Base-by-base conservation (phyloP, 1,140 invertebrate genomes). In the Dolichoris vasculosae region DNA sequence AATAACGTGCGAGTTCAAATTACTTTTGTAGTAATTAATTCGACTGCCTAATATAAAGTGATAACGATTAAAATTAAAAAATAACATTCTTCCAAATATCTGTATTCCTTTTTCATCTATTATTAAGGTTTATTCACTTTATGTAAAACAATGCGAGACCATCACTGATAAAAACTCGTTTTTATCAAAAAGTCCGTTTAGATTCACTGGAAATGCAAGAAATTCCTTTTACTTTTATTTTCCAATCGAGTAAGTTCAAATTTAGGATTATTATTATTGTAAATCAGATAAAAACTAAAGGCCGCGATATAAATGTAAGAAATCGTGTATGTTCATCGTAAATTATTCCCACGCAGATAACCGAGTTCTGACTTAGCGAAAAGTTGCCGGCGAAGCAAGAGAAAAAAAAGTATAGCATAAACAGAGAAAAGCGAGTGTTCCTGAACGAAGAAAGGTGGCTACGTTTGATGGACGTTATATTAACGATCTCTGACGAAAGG, bases 401-500 rank as follows among this genome's bases (percentile, higher is more conserved):
- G 43, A 84, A 59, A 67, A 59, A 84, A 59, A 84, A 78, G 30
- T 38, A 69, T 43, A 55, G 64, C 30, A 48, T 26, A 84, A 78
- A 17, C 59, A n/a, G 26, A 75, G 63, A 63, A 76, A 75, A 83
- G 82, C 55, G 51, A 48, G 35, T 83, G 30, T 63, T 76, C n/a
- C 1, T 26, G 11, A 23, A 38, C 30, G 38, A 83, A 38, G 17
- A 46, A 76, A 78, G 75, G 30, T 43, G 38, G 69, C 38, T 73
- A n/a, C 6, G 23, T 73, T 73, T 43, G 40, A 73, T 43, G 69
- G 69, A 43, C 38, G 69, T 73, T 43, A 43, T 73, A 73, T 73
- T 73, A 73, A 73, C 69, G 38, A 73, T 43, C 40, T 76, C 79
- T 82, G 79, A 82, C 59, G 79, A 85, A 82, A 76, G 84, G 26